These are phyloP conservation scores for Edolisoma coerulescens DNA, from an alignment of 2,113 vertebrate species.

Conservation along the genomic window DNA sequence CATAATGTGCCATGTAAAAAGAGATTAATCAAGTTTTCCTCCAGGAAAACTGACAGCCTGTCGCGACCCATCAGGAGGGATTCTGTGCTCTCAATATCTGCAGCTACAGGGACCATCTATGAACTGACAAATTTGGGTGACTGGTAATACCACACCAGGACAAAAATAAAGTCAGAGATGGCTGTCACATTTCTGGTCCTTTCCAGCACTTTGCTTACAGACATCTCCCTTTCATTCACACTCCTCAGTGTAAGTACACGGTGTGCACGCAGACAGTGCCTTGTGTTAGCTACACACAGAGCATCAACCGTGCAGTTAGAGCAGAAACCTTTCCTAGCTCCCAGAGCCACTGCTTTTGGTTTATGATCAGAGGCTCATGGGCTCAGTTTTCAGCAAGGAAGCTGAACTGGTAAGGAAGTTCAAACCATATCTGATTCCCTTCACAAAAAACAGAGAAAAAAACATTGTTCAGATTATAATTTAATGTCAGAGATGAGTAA, in stretches of 20 bases:
- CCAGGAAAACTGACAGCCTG: constrained; percentile 30
- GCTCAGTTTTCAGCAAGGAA: constrained; percentile 53
- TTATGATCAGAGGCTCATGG: constrained; percentile 7
- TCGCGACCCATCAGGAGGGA: background rate
- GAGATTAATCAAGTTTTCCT: constrained; percentile 54
- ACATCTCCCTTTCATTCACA: background rate
- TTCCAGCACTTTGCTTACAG: background rate
- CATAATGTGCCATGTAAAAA: constrained; percentile 47
- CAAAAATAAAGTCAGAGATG: background rate
- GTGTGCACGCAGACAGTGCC: background rate
- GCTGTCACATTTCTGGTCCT: background rate
- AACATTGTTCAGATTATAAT: background rate
- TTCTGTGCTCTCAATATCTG: background rate
- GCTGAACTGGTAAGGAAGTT: constrained; percentile 31
- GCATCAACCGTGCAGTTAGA: background rate
- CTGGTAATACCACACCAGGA: background rate
- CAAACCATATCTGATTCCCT: constrained; percentile 41
- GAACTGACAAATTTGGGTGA: constrained; percentile 11
- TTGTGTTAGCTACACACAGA: background rate
- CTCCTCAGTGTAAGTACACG: background rate
- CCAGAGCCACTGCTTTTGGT: background rate
- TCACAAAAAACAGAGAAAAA: constrained; percentile 41
- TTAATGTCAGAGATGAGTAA: constrained; percentile 49
- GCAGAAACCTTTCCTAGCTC: background rate
- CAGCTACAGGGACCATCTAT: constrained; percentile 3